A percentile compares a stretch with the other conserved stretches of the same genome.
Evolutionary conservation across 2,113 vertebrate species (phyloP).

Genomic region (Cyprinus carpio): DNA sequence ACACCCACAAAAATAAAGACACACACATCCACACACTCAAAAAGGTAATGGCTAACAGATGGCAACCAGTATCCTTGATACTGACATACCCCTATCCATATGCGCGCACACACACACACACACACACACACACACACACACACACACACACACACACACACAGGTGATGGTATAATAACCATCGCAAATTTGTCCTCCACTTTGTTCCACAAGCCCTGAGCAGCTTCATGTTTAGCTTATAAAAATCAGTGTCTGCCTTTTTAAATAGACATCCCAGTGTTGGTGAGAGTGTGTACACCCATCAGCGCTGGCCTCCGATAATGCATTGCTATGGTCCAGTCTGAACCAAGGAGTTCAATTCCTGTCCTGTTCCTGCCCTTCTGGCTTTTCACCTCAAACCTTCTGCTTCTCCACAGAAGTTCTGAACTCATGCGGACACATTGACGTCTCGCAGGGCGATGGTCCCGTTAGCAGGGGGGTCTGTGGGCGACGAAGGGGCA

Average conservation of each 20-base stretch:
- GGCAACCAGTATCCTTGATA: slow-evolving; percentile 2
- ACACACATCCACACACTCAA: slow-evolving; percentile 19
- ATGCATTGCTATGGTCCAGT: slow-evolving; percentile 33
- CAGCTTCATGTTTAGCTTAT: slow-evolving; percentile 53
- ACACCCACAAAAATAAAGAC: slow-evolving; percentile 39
- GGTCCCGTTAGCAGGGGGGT: slow-evolving; percentile 72
- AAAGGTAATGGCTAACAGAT: slow-evolving; percentile 1
- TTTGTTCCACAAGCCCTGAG: slow-evolving; percentile 53
- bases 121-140: slow-evolving; percentile 22
- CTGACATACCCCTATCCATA: slow-evolving; percentile 4
- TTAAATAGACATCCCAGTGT: slow-evolving; percentile 55
- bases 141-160: slow-evolving; percentile 32
- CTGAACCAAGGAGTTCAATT: slow-evolving; percentile 32
- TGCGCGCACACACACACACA: slow-evolving; percentile 1
- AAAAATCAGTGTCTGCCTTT: slow-evolving; percentile 32
- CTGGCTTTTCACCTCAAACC: background rate
- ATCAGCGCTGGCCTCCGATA: background rate
- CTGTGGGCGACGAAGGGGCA: slow-evolving; percentile 68
- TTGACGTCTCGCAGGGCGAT: slow-evolving; percentile 90
- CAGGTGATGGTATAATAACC: slow-evolving; percentile 23
- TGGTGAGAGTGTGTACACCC: slow-evolving; percentile 1
- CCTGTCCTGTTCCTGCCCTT: slow-evolving; percentile 26
- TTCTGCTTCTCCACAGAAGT: slow-evolving; percentile 16
- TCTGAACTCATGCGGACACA: slow-evolving; percentile 82
- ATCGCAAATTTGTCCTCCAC: slow-evolving; percentile 13